These are phyloP conservation scores for Sycophaga agraensis DNA, from an alignment of 1,140 invertebrate genomes.

Conservation along the genomic window DNA sequence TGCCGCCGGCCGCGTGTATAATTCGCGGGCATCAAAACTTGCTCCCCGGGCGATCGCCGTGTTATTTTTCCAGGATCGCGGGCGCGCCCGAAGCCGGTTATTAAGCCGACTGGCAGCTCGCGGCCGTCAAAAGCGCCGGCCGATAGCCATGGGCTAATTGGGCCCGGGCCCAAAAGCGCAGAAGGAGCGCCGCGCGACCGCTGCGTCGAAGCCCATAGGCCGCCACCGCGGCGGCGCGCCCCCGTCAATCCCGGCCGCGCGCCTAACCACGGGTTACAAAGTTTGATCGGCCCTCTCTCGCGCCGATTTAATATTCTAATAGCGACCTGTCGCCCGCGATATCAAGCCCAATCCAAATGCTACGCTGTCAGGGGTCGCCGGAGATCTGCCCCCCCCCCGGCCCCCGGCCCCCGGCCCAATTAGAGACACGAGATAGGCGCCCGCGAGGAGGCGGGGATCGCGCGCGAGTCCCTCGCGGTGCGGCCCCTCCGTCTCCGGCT, in stretches of 20 bases:
- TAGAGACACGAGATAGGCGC: conserved; percentile 29
- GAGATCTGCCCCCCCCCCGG: background rate
- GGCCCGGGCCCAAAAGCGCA: background rate
- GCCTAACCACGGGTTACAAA: conserved; percentile 21
- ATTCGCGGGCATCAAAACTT: no score
- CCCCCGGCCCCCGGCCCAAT: conserved; percentile 26
- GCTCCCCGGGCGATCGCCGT: no score
- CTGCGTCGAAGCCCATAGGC: no score
- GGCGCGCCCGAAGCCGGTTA: no score
- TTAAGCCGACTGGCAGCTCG: no score
- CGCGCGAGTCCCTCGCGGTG: background rate
- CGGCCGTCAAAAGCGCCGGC: no score
- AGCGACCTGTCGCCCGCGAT: conserved; percentile 26
- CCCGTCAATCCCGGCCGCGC: no score
- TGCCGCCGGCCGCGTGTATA: no score
- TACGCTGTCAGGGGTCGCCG: conserved; percentile 26
- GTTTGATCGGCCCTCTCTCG: conserved; percentile 13
- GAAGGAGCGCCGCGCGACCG: no score
- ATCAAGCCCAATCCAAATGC: conserved; percentile 23
- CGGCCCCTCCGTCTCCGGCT: background rate
- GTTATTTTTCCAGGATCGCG: no score
- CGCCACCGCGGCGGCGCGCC: background rate
- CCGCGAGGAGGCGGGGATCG: background rate
- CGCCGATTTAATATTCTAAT: conserved; percentile 30
- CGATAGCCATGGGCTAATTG: no score